These are phyloP conservation scores for Podarcis raffonei DNA, from an alignment of 2,113 vertebrate species.

Conservation along the genomic window DNA sequence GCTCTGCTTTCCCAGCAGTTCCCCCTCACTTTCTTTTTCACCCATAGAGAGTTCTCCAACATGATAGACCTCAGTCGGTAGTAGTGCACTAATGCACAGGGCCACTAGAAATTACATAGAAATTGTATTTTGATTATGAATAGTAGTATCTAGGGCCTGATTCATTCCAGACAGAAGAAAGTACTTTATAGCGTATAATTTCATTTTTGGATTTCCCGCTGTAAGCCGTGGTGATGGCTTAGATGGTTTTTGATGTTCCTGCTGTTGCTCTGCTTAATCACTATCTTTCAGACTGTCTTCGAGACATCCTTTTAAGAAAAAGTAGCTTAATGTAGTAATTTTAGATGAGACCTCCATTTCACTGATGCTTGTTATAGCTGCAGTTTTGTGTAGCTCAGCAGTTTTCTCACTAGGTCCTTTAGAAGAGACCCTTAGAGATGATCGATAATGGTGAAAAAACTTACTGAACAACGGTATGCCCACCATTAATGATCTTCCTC, in stretches of 20 bases:
- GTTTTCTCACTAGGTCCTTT: too few species aligned
- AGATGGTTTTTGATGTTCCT: too few species aligned
- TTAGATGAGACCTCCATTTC: background rate
- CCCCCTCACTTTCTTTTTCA: background rate
- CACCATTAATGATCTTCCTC: background rate
- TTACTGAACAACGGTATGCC: background rate
- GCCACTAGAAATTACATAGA: background rate
- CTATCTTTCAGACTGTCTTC: too few species aligned
- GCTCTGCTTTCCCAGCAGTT: background rate
- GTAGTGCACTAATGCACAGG: background rate
- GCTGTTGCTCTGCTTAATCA: too few species aligned
- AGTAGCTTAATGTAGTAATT: too few species aligned
- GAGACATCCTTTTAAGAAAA: too few species aligned
- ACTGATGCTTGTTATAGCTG: background rate
- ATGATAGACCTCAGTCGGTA: background rate
- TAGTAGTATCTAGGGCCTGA: too few species aligned
- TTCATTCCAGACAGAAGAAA: too few species aligned
- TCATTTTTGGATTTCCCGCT: too few species aligned
- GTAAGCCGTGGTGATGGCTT: too few species aligned
- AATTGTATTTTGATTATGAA: background rate
- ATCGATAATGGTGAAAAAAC: background rate
- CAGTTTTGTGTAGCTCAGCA: too few species aligned
- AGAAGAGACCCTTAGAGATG: background rate
- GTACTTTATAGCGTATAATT: too few species aligned
- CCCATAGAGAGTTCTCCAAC: background rate